Evolutionary conservation across 2,888 invertebrate species (phyloP), one percentile per base, ranked within the genome.

Genomic region (Eupsilia transversa): DNA sequence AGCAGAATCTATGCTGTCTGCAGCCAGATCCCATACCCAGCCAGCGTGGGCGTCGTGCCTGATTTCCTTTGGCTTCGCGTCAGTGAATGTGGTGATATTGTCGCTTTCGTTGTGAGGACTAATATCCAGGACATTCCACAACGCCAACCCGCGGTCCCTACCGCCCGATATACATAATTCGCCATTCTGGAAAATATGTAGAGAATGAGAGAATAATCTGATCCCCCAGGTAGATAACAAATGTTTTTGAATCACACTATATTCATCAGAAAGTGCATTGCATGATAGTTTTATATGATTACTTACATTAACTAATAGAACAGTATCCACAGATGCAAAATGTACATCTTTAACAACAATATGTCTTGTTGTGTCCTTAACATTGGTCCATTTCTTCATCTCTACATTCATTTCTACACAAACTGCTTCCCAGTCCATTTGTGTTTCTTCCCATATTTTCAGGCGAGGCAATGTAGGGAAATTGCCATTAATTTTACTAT

Each of bases 21-120:
- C 92, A 7, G 97, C 96, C 43, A 97, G 90, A 83, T 97, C 97
- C 97, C 97, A 97, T 17, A 97, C 97, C 97, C 97, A 97, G 59
- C 97, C 97, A 0, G 95, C 92, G 84, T 97, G 97, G 3, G 97
- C 97, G 87, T 95, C 94, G 68, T 92, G 90, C 59, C 91, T 92
- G 54, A 95, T 91, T 73, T 93, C 90, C 64, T 89, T 92, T 23
- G 96, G 94, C 74, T 92, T 93, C 17, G 92, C 87, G 56, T 92
- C 91, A 41, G 90, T 89, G 41, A 91, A 84, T 35, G 91, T 87
- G 49, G 90, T 90, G 17, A 90, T 82, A 70, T 89, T 89, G 73
- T 92, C 91, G 82, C 88, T 88, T 65, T 90, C 84, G 33, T 91
- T 87, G 65, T 92, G 89, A 61, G 92, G 88, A 86, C 90, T 80